Evolutionary conservation across 2,797 vertebrate species (phyloP).

Genomic region (Echiichthys vipera): DNA sequence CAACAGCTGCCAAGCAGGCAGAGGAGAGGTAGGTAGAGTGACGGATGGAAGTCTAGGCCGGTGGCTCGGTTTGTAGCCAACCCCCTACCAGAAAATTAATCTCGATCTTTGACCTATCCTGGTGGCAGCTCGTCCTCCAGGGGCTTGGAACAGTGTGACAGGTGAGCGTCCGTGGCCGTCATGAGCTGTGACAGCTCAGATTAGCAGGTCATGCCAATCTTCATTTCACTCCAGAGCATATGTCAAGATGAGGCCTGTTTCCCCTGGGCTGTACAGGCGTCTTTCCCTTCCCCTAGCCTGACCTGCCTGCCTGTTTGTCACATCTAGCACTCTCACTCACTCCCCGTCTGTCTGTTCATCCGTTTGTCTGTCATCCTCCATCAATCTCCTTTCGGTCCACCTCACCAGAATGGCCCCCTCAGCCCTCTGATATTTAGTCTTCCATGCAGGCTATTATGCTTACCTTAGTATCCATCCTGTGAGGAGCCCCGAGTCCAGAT

Average conservation of each 20-base stretch:
- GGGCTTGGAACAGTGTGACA: constrained; percentile 66
- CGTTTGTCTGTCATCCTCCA: constrained; percentile 75
- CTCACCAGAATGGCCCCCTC: constrained; percentile 51
- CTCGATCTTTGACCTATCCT: constrained; percentile 75
- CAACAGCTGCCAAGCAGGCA: constrained; percentile 20
- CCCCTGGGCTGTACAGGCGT: constrained; percentile 71
- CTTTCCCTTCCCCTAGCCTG: constrained; percentile 58
- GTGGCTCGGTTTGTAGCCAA: constrained; percentile 48
- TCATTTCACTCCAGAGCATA: constrained; percentile 82
- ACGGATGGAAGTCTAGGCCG: constrained; percentile 42
- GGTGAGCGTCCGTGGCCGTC: constrained; percentile 72
- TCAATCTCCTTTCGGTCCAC: constrained; percentile 58
- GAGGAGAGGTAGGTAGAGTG: constrained; percentile 24
- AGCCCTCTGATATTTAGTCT: constrained; percentile 59
- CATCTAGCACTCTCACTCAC: constrained; percentile 67
- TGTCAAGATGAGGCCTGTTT: constrained; percentile 77
- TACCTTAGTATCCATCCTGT: constrained; percentile 79
- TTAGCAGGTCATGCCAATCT: constrained; percentile 82
- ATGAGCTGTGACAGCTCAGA: constrained; percentile 81
- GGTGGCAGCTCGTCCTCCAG: constrained; percentile 71
- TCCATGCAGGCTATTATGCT: constrained; percentile 57
- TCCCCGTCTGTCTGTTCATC: constrained; percentile 72
- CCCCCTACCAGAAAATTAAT: constrained; percentile 58
- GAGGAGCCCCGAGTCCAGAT: constrained; percentile 30
- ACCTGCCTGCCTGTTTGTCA: constrained; percentile 75